These are phyloP conservation scores for Ostrea denselamellosa DNA, from an alignment of 1,140 invertebrate species.

Conservation along the genomic window DNA sequence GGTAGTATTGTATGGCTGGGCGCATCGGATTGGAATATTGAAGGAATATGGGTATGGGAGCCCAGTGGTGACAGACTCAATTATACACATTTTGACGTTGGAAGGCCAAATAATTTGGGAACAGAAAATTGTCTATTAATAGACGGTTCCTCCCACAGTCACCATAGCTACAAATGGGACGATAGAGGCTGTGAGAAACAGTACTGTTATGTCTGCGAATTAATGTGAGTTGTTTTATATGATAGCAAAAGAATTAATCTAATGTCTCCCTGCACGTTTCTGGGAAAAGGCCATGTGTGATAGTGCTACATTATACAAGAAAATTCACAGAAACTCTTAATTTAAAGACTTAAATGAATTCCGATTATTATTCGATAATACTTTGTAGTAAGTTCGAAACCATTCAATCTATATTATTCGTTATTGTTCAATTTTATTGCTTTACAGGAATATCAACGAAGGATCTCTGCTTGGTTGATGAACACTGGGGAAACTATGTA, in stretches of 20 bases:
- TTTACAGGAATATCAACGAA: neutral
- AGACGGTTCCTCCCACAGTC: neutral
- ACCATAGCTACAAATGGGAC: neutral
- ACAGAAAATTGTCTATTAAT: slow-evolving; percentile 1
- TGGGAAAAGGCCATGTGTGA: too few species aligned
- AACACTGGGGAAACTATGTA: neutral
- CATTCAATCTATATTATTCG: neutral
- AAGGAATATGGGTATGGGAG: neutral
- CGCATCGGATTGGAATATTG: neutral
- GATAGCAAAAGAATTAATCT: neutral
- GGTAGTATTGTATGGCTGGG: neutral
- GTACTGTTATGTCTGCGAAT: neutral
- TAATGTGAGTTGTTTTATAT: neutral
- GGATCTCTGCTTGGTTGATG: neutral
- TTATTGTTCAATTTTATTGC: neutral
- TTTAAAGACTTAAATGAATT: too few species aligned
- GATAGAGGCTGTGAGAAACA: neutral
- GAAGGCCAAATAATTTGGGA: neutral
- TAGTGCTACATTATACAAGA: too few species aligned
- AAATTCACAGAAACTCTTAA: too few species aligned
- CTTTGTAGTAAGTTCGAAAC: too few species aligned
- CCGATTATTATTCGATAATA: too few species aligned
- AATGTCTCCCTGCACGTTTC: too few species aligned
- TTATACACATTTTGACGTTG: neutral
- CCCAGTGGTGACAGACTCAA: neutral